Conservation (phyloP, 2,888 invertebrate species). For the Eilema caniola region DNA sequence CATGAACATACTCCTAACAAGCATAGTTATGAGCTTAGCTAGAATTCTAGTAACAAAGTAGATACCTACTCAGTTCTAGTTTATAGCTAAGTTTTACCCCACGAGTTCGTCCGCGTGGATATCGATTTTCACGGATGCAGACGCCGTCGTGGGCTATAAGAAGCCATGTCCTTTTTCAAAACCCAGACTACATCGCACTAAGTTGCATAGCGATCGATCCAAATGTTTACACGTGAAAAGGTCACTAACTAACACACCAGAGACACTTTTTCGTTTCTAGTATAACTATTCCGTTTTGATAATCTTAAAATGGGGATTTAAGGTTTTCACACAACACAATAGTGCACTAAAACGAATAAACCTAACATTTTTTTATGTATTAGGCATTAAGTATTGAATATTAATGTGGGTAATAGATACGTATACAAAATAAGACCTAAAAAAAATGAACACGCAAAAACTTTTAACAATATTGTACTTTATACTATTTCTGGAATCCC, state of each 20-base stretch:
- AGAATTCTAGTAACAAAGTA: not conserved
- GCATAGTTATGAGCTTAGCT: not conserved
- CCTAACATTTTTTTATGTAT: no score
- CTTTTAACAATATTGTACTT: no score
- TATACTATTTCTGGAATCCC: no score
- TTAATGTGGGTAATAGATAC: no score
- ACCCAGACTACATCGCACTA: not conserved
- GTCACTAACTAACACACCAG: not conserved
- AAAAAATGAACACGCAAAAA: no score
- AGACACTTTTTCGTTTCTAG: not conserved
- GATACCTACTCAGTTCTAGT: not conserved
- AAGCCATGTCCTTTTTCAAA: slow-evolving; percentile 2
- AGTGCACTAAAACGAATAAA: no score
- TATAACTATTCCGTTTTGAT: no score
- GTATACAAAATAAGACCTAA: no score
- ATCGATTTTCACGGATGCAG: slow-evolving; percentile 1
- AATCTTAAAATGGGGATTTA: no score
- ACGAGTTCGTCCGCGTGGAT: slow-evolving; percentile 1
- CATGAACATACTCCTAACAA: not conserved
- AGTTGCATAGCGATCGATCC: slow-evolving; percentile 2
- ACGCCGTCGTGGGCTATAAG: not conserved
- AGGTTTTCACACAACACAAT: no score
- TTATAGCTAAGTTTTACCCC: not conserved
- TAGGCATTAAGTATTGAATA: no score
- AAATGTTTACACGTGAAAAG: not conserved